Conservation (phyloP, 2,888 invertebrate genomes). For the Hydriomena furcata region DNA sequence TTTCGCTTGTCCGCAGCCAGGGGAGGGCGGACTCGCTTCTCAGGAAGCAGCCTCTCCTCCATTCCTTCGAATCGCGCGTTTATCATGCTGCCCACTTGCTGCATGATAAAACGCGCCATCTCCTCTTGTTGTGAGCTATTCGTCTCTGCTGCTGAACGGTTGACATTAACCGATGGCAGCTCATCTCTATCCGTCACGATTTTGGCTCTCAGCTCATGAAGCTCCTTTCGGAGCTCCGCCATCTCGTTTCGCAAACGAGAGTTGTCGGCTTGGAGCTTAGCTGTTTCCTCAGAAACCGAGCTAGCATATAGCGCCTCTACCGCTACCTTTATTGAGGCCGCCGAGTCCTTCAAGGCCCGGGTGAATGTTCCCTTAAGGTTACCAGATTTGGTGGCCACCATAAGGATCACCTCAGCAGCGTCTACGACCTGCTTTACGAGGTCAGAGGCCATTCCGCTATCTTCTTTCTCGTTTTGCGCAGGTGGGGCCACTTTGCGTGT, state of each 20-base stretch:
- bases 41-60: not conserved
- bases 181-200: no score
- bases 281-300: not conserved
- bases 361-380: not conserved
- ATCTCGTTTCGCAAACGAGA: not conserved
- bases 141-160: no score
- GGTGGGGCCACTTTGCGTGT: no score
- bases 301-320: not conserved
- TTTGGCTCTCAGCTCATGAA: not conserved
- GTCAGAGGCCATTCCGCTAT: no score
- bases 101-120: not conserved
- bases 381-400: not conserved
- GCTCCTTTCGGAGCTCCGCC: not conserved
- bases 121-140: no score
- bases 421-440: no score
- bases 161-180: not conserved
- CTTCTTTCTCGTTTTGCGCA: no score
- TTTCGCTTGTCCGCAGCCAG: not conserved
- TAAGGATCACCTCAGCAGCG: not conserved
- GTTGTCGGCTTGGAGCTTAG: not conserved
- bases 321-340: not conserved
- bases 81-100: not conserved
- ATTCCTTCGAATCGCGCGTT: not conserved
- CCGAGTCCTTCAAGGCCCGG: constrained; percentile 1
- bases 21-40: not conserved